Conservation (phyloP, 2,113 vertebrate genomes). For the Montifringilla adamsi region DNA sequence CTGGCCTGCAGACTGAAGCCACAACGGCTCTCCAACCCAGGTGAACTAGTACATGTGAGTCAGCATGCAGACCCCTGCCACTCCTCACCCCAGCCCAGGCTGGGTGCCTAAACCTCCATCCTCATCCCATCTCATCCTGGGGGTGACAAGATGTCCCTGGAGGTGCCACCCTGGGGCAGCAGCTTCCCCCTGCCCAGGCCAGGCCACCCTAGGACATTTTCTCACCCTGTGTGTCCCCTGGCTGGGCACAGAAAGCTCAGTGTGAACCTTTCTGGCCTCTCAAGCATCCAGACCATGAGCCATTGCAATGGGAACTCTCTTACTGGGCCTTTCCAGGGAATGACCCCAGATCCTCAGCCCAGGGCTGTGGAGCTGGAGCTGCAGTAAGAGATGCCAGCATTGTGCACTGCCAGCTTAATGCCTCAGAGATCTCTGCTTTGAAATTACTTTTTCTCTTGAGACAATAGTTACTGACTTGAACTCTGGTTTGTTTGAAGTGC, state of each 20-base stretch:
- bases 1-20: conserved; percentile 72
- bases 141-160: conserved; percentile 41
- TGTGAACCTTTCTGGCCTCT: neutral
- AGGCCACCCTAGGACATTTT: conserved; percentile 42
- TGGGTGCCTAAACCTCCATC: conserved; percentile 35
- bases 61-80: conserved; percentile 68
- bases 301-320: conserved; percentile 36
- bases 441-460: neutral
- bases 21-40: conserved; percentile 66
- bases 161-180: neutral
- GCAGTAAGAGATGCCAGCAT: conserved; percentile 51
- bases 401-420: neutral
- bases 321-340: neutral
- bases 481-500: neutral
- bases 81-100: conserved; percentile 42
- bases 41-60: conserved; percentile 74
- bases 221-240: neutral
- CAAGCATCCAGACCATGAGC: conserved; percentile 32
- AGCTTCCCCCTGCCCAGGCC: neutral
- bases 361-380: neutral
- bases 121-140: conserved; percentile 54
- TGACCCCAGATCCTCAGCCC: neutral
- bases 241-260: neutral
- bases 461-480: neutral
- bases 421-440: neutral